phyloP scores from a whole-genome alignment of 2,888 invertebrate genomes.

The Lampropteryx suffumata region DNA sequence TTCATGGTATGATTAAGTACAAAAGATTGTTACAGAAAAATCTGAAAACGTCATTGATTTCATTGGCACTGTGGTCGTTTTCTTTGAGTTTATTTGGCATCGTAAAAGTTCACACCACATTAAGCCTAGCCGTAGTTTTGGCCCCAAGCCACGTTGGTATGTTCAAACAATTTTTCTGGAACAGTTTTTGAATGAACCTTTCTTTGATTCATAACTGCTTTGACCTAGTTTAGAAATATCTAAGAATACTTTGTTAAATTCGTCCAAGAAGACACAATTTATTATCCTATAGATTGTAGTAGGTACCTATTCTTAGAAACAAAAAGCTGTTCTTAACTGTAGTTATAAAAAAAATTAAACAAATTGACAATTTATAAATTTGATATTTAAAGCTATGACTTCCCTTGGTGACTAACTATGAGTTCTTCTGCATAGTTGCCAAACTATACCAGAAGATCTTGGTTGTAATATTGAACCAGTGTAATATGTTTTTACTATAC shows the following conservation, averaged over 20 bases:
- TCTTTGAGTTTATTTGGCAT: constrained; percentile 66
- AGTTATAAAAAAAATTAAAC: too few species aligned
- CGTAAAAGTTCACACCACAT: constrained; percentile 71
- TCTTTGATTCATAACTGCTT: constrained; percentile 21
- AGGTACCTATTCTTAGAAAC: too few species aligned
- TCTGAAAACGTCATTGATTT: constrained; percentile 33
- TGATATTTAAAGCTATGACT: too few species aligned
- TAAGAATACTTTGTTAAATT: constrained; percentile 12
- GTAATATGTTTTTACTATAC: too few species aligned
- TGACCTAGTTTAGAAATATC: constrained; percentile 19
- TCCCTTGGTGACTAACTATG: too few species aligned
- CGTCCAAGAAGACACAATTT: constrained; percentile 4
- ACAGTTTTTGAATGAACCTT: constrained; percentile 50
- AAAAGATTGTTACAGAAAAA: neutral
- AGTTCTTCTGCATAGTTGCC: too few species aligned
- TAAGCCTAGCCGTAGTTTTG: constrained; percentile 60
- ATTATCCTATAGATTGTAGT: too few species aligned
- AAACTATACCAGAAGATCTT: too few species aligned
- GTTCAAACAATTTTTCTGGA: constrained; percentile 39
- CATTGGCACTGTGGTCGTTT: constrained; percentile 51
- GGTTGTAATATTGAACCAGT: too few species aligned
- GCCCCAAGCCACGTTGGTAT: constrained; percentile 57
- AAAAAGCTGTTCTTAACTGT: too few species aligned
- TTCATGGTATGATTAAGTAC: too few species aligned
- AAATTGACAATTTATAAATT: too few species aligned